These are phyloP conservation scores for Monochamus saltuarius DNA, from an alignment of 1,140 invertebrate species.

Conservation along the genomic window DNA sequence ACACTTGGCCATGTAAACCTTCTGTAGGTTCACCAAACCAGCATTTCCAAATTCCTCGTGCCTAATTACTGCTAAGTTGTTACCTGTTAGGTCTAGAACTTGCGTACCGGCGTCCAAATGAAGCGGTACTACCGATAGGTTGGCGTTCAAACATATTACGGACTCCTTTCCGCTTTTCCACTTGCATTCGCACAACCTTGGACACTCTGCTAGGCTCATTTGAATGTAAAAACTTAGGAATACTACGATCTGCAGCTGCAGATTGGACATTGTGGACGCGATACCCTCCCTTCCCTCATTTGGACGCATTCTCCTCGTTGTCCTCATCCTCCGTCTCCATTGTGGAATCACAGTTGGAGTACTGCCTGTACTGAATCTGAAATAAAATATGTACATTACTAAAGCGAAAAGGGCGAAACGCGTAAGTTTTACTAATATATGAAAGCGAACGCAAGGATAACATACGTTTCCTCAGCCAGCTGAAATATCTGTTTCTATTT, in stretches of 20 bases:
- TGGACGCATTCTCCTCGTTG: slow-evolving; percentile 23
- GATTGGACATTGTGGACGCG: slow-evolving; percentile 13
- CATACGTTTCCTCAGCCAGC: no score
- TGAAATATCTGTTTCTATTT: no score
- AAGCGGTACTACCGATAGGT: slow-evolving; percentile 67
- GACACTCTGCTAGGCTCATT: slow-evolving; percentile 60
- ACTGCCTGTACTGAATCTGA: no score
- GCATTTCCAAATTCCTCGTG: slow-evolving; percentile 70
- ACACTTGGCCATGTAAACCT: slow-evolving; percentile 70
- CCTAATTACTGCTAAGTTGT: slow-evolving; percentile 64
- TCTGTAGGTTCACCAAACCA: slow-evolving; percentile 76
- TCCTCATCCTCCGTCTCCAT: slow-evolving; percentile 49
- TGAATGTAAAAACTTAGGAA: slow-evolving; percentile 37
- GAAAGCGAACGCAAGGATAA: no score
- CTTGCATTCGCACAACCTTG: slow-evolving; percentile 76
- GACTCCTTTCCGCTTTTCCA: slow-evolving; percentile 85
- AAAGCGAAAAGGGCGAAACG: no score
- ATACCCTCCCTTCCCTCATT: neutral
- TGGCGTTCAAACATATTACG: slow-evolving; percentile 71
- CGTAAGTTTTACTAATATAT: no score
- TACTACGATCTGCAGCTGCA: slow-evolving; percentile 27
- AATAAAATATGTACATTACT: no score
- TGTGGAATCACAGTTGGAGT: slow-evolving; percentile 3
- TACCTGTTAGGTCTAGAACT: slow-evolving; percentile 73
- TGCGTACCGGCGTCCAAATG: slow-evolving; percentile 74